Evolutionary conservation across 2,888 invertebrate species (phyloP).

Genomic region (Carterocephalus palaemon): DNA sequence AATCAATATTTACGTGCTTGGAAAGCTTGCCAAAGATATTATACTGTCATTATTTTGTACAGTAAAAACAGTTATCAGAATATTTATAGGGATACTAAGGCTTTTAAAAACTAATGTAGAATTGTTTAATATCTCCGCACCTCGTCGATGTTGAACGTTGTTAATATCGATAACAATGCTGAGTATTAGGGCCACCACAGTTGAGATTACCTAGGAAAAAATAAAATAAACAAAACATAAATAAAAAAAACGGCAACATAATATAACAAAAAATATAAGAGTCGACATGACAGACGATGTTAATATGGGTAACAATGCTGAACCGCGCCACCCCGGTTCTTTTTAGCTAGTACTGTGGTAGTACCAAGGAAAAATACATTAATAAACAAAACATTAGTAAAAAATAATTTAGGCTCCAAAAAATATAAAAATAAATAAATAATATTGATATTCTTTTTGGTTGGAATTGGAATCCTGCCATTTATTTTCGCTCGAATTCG

Average conservation of each 20-base stretch:
- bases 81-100: constrained; percentile 78
- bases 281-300: no score
- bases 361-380: neutral
- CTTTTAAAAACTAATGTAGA: constrained; percentile 78
- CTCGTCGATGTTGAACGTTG: constrained; percentile 76
- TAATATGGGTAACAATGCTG: no score
- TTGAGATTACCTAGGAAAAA: constrained; percentile 77
- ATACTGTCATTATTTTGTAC: constrained; percentile 43
- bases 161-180: constrained; percentile 81
- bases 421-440: neutral
- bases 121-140: constrained; percentile 81
- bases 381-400: constrained; percentile 4
- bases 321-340: no score
- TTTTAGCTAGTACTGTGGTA: no score
- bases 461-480: no score
- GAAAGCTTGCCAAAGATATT: no score
- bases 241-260: constrained; percentile 33
- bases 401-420: neutral
- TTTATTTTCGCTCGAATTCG: no score
- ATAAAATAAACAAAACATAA: constrained; percentile 43
- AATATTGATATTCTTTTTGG: no score
- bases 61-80: constrained; percentile 80
- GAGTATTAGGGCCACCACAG: constrained; percentile 79
- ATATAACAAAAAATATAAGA: constrained; percentile 29
- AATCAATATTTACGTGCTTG: no score